phyloP scores from a whole-genome alignment of 2,113 vertebrate genomes.

The Furnarius figulus region DNA sequence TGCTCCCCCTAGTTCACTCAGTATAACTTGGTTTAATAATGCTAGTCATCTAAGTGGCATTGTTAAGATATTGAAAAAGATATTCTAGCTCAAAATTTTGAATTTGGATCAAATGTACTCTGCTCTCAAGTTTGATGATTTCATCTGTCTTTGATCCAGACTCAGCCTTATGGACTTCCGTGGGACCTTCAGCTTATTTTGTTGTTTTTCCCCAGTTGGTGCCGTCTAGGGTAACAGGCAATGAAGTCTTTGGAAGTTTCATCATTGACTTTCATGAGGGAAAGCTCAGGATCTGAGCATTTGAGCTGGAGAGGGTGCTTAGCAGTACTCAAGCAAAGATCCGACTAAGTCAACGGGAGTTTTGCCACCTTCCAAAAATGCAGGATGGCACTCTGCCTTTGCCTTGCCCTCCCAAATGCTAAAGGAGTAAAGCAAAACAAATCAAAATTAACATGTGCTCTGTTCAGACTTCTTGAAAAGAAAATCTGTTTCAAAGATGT shows the following conservation, averaged over 20 bases:
- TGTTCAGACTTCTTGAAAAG: not conserved
- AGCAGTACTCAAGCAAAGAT: conserved; percentile 53
- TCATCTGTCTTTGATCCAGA: not conserved
- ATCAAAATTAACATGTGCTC: not conserved
- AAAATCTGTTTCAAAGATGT: not conserved
- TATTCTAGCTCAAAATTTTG: not conserved
- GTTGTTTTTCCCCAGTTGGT: not conserved
- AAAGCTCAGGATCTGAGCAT: conserved; percentile 44
- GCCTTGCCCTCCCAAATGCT: not conserved
- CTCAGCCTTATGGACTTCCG: not conserved
- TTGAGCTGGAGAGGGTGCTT: conserved; percentile 36
- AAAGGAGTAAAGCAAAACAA: not conserved
- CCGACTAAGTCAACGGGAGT: conserved; percentile 43
- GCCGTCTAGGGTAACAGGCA: not conserved
- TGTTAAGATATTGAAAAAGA: not conserved
- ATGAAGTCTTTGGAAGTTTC: not conserved
- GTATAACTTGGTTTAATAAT: not conserved
- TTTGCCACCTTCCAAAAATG: conserved; percentile 39
- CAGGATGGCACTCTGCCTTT: not conserved
- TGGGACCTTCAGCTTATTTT: not conserved
- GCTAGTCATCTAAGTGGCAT: not conserved
- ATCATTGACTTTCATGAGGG: conserved; percentile 55
- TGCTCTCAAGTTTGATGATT: not conserved
- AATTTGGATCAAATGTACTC: not conserved
- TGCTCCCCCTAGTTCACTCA: not conserved